Evolutionary conservation across 2,888 invertebrate species (phyloP), one percentile per base, ranked within the genome.

Genomic region (Cremastinae sp.): DNA sequence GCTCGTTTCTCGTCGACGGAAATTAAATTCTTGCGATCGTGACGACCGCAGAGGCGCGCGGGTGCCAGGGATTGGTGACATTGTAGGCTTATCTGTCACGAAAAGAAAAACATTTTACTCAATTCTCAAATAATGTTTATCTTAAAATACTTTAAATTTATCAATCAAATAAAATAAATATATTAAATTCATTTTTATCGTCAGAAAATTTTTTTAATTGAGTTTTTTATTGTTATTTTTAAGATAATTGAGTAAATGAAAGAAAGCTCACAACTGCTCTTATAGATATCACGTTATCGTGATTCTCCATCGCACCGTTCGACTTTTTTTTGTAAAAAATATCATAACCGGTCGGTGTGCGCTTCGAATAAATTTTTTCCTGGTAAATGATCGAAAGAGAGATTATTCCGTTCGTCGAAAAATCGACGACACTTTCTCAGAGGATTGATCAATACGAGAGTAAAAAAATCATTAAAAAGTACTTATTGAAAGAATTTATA

Each of bases 11-110:
- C 47, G n/a, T 22, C 49, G n/a, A 22, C 47, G 3, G 58, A 45
- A n/a, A 62, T 35, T 16, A 53, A 45, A 18, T 64, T 64, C n/a
- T 43, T 65, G 0, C 43, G 51, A 41, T 75, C 75, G 37, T 61
- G 61, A 18, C 75, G 69, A 64, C 55, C 70, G 74, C 70, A 71
- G 18, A 78, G 12, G 37, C 77, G 64, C 1, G 70, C 61, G 1
- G 79, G 79, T 55, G 65, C 75, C 51, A 68, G 14, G 28, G 41
- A 68, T 75, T 56, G 72, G 61, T 78, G 75, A 35, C 79, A 79
- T 37, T 75, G 78, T 3, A 78, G 79, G 66, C 68, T 79, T 47
- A 79, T 69, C 79, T 79, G 39, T 37, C 18, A 22, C 1, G 56
- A 49, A 20, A 58, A 58, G 12, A 0, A 35, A 35, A 14, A 20